These are phyloP conservation scores for Acronicta aceris DNA, from an alignment of 2,888 invertebrate species.

Conservation along the genomic window DNA sequence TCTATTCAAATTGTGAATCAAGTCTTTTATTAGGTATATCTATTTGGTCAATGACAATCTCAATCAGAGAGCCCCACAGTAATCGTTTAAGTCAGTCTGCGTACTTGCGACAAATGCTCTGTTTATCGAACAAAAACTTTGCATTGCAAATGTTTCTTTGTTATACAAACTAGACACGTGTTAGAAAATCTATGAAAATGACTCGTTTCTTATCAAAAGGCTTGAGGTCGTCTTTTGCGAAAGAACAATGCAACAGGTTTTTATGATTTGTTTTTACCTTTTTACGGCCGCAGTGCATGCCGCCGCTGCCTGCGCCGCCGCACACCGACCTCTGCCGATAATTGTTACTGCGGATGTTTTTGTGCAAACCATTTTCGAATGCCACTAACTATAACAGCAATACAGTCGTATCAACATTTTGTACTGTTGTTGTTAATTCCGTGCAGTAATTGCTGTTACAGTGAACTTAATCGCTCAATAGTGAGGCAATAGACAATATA, in stretches of 20 bases:
- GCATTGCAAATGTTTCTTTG: slow-evolving; percentile 66
- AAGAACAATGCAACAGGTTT: slow-evolving; percentile 87
- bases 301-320: slow-evolving; percentile 52
- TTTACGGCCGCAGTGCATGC: slow-evolving; percentile 65
- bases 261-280: slow-evolving; percentile 81
- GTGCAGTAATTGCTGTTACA: slow-evolving; percentile 10
- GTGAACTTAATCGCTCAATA: slow-evolving; percentile 9
- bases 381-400: slow-evolving; percentile 33
- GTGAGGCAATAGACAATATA: slow-evolving; percentile 9
- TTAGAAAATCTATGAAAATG: slow-evolving; percentile 76
- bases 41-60: slow-evolving; percentile 49
- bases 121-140: slow-evolving; percentile 62
- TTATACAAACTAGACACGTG: slow-evolving; percentile 68
- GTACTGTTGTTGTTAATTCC: slow-evolving; percentile 23
- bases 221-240: slow-evolving; percentile 74
- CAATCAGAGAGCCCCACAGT: slow-evolving; percentile 35
- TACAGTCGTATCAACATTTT: slow-evolving; percentile 23
- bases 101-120: slow-evolving; percentile 52
- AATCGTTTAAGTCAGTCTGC: slow-evolving; percentile 40
- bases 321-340: slow-evolving; percentile 61
- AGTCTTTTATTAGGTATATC: slow-evolving; percentile 56
- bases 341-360: slow-evolving; percentile 73
- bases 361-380: slow-evolving; percentile 54
- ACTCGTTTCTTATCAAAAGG: slow-evolving; percentile 76
- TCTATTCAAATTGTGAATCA: slow-evolving; percentile 73